A percentile compares a stretch with the other conserved stretches of the same genome.
phyloP scores from a whole-genome alignment of 2,113 vertebrate genomes.

The Toxotes jaculatrix region DNA sequence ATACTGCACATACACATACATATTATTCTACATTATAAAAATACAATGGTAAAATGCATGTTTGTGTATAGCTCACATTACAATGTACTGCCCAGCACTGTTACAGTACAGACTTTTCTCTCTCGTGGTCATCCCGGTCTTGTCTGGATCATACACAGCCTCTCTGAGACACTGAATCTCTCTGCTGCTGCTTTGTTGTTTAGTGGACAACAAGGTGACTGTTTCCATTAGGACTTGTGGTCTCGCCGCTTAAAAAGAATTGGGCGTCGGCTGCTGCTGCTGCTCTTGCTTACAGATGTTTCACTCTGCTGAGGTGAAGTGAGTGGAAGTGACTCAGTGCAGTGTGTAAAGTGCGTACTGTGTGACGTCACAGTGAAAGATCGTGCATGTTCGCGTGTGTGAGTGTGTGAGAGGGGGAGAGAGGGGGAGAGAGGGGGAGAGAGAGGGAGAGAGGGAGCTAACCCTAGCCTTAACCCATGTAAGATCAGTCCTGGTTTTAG shows the following conservation, averaged over 20 bases:
- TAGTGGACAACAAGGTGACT: slow-evolving; percentile 33
- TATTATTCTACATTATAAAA: background rate
- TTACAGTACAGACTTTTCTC: background rate
- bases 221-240: slow-evolving; percentile 27
- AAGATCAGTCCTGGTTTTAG: background rate
- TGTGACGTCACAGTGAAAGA: slow-evolving; percentile 61
- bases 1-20: background rate
- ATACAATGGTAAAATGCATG: background rate
- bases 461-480: background rate
- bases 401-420: background rate
- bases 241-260: slow-evolving; percentile 34
- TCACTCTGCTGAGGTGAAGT: slow-evolving; percentile 59
- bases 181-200: slow-evolving; percentile 25
- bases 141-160: background rate
- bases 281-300: slow-evolving; percentile 54
- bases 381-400: slow-evolving; percentile 15
- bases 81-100: background rate
- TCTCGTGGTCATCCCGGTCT: background rate
- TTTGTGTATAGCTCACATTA: background rate
- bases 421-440: background rate
- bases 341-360: slow-evolving; percentile 59
- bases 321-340: slow-evolving; percentile 73
- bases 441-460: background rate
- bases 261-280: slow-evolving; percentile 62
- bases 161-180: slow-evolving; percentile 14